Evolutionary conservation across 2,797 vertebrate genomes (phyloP).

Genomic region (Hypotaenidia philippensis): DNA sequence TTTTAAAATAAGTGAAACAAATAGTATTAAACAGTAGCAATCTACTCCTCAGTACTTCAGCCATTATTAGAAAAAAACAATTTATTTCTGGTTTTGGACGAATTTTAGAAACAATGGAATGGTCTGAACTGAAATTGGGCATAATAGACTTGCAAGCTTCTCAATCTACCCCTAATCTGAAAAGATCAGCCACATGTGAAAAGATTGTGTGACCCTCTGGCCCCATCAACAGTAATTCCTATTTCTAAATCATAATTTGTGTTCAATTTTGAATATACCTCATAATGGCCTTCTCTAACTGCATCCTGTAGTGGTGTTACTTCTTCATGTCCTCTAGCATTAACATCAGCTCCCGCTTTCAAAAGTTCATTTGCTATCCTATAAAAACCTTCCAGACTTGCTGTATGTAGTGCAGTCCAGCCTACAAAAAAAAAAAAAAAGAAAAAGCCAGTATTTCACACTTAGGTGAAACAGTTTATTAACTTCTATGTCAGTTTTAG

Average conservation of each 20-base stretch:
- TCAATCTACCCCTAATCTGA: not conserved
- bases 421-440: constrained; percentile 68
- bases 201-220: not conserved
- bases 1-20: not conserved
- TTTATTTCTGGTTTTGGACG: not conserved
- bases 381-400: constrained; percentile 73
- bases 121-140: not conserved
- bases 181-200: not conserved
- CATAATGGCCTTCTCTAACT: constrained; percentile 71
- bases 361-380: constrained; percentile 74
- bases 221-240: not conserved
- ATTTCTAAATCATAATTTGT: not conserved
- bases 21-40: not conserved
- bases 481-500: not conserved
- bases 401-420: constrained; percentile 84
- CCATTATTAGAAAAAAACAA: not conserved
- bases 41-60: not conserved
- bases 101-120: not conserved
- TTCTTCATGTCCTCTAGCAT: constrained; percentile 72
- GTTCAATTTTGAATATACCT: constrained; percentile 72
- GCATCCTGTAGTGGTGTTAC: constrained; percentile 83
- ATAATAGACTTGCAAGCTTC: not conserved
- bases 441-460: not conserved
- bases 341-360: constrained; percentile 82
- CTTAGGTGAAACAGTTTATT: not conserved